phyloP scores from a whole-genome alignment of 2,888 invertebrate species.

The Bhutanitis thaidina region DNA sequence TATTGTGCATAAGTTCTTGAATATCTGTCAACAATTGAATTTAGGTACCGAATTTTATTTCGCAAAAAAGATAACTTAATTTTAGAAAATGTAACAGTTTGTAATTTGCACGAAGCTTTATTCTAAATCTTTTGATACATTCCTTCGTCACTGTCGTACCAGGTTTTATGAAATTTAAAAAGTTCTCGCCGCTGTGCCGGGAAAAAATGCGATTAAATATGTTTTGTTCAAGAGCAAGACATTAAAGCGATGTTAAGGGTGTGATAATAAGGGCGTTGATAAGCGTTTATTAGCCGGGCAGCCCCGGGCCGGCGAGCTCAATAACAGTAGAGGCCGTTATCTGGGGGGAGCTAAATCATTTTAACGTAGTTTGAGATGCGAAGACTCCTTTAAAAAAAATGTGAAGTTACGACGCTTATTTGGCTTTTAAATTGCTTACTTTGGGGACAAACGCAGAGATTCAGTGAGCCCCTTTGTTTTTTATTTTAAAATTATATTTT shows the following conservation, averaged over 20 bases:
- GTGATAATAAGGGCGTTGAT: slow-evolving; percentile 80
- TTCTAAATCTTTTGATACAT: slow-evolving; percentile 9
- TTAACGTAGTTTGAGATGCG: slow-evolving; percentile 69
- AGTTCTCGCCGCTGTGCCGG: slow-evolving; percentile 47
- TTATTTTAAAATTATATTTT: slow-evolving; percentile 23
- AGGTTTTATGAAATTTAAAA: slow-evolving; percentile 73
- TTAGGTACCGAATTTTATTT: too few relatives aligned
- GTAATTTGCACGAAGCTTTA: neutral
- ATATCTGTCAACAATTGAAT: too few relatives aligned
- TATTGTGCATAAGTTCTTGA: too few relatives aligned
- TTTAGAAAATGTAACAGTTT: too few relatives aligned
- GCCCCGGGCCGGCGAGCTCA: slow-evolving; percentile 58
- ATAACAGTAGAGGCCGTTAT: slow-evolving; percentile 62
- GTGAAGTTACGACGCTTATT: slow-evolving; percentile 57
- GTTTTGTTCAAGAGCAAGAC: slow-evolving; percentile 80
- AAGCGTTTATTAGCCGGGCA: slow-evolving; percentile 77
- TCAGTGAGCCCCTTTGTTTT: slow-evolving; percentile 32
- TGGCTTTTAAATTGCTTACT: slow-evolving; percentile 53
- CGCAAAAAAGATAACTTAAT: too few relatives aligned
- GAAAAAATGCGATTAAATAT: slow-evolving; percentile 80
- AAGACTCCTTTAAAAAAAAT: slow-evolving; percentile 61
- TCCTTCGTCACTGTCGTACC: slow-evolving; percentile 25
- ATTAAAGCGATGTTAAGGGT: slow-evolving; percentile 81
- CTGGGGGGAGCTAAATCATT: slow-evolving; percentile 77
- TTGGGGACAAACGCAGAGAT: slow-evolving; percentile 37